Conservation (phyloP, 2,113 vertebrate genomes). For the Narcine bancroftii region DNA sequence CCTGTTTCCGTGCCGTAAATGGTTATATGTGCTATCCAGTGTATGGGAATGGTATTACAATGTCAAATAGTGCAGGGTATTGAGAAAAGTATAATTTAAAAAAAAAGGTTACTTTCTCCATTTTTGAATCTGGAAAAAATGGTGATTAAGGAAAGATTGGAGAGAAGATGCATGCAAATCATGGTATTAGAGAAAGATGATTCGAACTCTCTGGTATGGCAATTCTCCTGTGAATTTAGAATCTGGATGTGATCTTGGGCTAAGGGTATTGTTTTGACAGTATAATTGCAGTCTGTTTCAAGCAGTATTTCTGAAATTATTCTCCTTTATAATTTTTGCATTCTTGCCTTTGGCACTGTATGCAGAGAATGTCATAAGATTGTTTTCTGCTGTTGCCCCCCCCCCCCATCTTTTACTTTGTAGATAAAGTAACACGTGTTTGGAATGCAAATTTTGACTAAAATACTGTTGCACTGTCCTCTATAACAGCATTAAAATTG, state of each 20-base stretch:
- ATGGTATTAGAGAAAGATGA: not conserved
- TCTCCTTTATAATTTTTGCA: not conserved
- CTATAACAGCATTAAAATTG: not conserved
- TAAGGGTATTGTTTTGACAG: constrained; percentile 46
- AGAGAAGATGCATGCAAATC: not conserved
- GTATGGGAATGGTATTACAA: too few relatives aligned
- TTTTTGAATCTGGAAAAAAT: too few relatives aligned
- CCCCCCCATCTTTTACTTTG: not conserved
- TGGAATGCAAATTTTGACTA: not conserved
- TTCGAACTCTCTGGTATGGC: too few relatives aligned
- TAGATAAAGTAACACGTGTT: not conserved
- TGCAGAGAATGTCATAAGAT: not conserved
- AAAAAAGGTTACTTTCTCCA: too few relatives aligned
- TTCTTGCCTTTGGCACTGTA: not conserved
- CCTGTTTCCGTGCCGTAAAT: too few relatives aligned
- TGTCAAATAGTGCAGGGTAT: too few relatives aligned
- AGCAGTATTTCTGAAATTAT: not conserved
- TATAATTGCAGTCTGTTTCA: not conserved
- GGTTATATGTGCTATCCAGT: too few relatives aligned
- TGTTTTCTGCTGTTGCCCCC: too few relatives aligned
- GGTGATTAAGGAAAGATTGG: too few relatives aligned
- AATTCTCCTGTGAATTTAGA: not conserved
- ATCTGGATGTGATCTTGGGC: constrained; percentile 41
- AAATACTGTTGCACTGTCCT: not conserved
- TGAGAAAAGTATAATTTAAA: too few relatives aligned